Evolutionary conservation across 2,113 vertebrate species (phyloP).

Genomic region (Sialia sialis): DNA sequence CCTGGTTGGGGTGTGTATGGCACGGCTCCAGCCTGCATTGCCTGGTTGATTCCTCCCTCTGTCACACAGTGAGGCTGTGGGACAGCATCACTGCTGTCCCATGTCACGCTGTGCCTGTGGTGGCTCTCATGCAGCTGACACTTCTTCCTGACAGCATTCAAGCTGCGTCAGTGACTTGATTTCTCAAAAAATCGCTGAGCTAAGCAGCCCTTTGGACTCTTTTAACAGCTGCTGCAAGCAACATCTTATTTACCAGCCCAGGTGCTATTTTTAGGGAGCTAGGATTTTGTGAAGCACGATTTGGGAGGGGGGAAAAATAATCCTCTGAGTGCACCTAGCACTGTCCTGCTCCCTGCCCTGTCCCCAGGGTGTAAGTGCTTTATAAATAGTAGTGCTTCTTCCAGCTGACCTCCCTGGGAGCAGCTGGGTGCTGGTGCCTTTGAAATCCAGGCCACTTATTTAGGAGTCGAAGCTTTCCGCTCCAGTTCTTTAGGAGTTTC

Average conservation of each 20-base stretch:
- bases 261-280: not conserved
- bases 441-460: conserved; percentile 45
- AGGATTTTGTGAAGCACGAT: not conserved
- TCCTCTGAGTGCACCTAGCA: not conserved
- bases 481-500: conserved; percentile 33
- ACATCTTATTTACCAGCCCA: not conserved
- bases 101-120: accelerated
- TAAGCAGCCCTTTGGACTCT: not conserved
- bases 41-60: not conserved
- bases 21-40: accelerated
- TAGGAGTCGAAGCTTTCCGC: conserved; percentile 42
- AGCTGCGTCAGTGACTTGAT: not conserved
- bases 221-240: not conserved
- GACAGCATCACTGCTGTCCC: not conserved
- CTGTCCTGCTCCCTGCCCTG: not conserved
- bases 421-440: conserved; percentile 29
- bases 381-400: conserved; percentile 18
- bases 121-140: not conserved
- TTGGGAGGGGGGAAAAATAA: not conserved
- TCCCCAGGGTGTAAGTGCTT: not conserved
- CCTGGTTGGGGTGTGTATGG: accelerated
- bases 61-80: accelerated
- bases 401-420: conserved; percentile 38
- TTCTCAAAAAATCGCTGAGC: not conserved
- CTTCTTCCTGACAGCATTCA: not conserved